Conservation (phyloP, 2,113 vertebrate genomes). For the Microcebus jonahi region DNA sequence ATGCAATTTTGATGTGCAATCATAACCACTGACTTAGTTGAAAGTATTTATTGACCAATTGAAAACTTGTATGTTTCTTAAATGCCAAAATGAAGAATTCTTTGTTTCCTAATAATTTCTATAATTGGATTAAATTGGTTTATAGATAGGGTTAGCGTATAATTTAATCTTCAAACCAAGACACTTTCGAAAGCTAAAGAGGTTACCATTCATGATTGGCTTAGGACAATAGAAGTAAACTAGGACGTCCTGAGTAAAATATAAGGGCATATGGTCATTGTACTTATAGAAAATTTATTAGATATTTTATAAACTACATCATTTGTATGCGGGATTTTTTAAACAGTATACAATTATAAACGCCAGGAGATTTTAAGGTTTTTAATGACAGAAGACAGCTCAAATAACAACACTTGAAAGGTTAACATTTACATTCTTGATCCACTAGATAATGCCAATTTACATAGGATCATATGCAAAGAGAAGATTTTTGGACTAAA, state of each 20-base stretch:
- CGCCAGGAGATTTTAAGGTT: not conserved
- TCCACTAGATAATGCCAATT: constrained; percentile 60
- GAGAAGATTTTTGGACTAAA: constrained; percentile 67
- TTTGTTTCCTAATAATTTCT: constrained; percentile 25
- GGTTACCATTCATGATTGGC: not conserved
- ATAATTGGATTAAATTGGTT: not conserved
- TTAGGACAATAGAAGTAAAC: not conserved
- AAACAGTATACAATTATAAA: not conserved
- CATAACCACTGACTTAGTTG: not conserved
- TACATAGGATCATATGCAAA: constrained; percentile 66
- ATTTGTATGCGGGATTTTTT: constrained; percentile 2
- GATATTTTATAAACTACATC: not conserved
- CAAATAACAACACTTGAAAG: constrained; percentile 41
- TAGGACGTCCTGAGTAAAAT: not conserved
- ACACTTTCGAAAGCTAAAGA: constrained; percentile 12
- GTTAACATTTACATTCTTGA: constrained; percentile 52
- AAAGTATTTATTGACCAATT: constrained; percentile 5
- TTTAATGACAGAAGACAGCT: constrained; percentile 45
- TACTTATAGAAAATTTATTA: not conserved
- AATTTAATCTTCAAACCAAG: constrained; percentile 21
- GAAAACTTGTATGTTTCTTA: constrained; percentile 33
- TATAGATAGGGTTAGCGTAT: not conserved
- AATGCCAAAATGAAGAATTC: not conserved
- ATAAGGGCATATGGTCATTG: not conserved
- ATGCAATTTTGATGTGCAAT: not conserved